Evolutionary conservation across 64 coral and sea anemone genomes (phyloP).

Genomic region (Stichodactyla mertensii): DNA sequence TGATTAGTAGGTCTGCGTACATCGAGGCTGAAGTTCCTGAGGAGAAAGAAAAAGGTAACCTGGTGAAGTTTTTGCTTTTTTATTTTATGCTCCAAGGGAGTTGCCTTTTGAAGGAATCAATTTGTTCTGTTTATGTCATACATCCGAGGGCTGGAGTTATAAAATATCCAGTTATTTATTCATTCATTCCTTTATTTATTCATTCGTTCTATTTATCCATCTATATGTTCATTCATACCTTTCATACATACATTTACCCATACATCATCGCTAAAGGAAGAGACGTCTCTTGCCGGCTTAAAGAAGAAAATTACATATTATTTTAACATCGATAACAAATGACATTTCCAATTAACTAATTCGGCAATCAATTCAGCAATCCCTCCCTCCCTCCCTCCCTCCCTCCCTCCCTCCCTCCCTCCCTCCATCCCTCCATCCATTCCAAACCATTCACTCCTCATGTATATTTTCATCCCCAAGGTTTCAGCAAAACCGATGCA

Average conservation of each 20-base stretch:
- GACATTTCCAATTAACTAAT: too few relatives aligned
- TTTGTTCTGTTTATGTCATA: too few relatives aligned
- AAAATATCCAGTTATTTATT: background rate
- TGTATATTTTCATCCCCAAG: background rate
- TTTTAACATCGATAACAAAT: too few relatives aligned
- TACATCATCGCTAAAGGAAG: too few relatives aligned
- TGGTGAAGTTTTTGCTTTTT: background rate
- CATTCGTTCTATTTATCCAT: too few relatives aligned
- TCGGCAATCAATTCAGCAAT: background rate
- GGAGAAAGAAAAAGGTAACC: slow-evolving; percentile 51
- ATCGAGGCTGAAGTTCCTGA: slow-evolving; percentile 60
- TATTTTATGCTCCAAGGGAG: too few relatives aligned
- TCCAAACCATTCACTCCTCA: background rate
- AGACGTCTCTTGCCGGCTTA: too few relatives aligned
- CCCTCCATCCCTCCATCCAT: background rate
- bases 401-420: background rate
- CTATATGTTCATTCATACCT: too few relatives aligned
- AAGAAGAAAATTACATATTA: too few relatives aligned
- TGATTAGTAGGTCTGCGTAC: slow-evolving; percentile 87
- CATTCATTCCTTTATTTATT: background rate
- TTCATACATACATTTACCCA: too few relatives aligned
- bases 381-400: background rate
- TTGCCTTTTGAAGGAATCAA: too few relatives aligned
- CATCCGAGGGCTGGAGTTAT: too few relatives aligned
- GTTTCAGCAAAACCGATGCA: slow-evolving; percentile 42